Evolutionary conservation across 2,888 invertebrate genomes (phyloP).

Genomic region (Lithophane semibrunnea): DNA sequence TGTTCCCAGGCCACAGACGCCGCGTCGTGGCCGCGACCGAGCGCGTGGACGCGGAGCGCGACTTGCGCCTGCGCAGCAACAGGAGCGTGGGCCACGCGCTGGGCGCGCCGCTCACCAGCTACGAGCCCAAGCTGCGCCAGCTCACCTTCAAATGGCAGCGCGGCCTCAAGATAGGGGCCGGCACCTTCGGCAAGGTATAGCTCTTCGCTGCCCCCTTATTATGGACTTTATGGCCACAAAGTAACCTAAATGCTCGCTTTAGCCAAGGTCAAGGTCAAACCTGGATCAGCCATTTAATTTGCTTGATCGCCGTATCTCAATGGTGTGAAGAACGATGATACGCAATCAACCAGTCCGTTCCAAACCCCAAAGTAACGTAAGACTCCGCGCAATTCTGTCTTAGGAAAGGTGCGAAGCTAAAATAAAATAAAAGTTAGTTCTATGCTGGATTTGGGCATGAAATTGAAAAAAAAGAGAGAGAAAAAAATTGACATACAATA

Average conservation of each 20-base stretch:
- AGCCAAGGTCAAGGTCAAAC: not conserved
- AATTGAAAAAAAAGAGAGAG: not conserved
- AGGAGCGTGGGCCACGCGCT: constrained; percentile 81
- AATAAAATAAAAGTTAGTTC: not conserved
- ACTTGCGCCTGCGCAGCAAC: constrained; percentile 89
- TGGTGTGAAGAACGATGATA: not conserved
- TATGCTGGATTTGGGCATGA: too few relatives aligned
- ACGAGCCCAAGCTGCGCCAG: constrained; percentile 93
- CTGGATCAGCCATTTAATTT: not conserved
- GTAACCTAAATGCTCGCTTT: too few relatives aligned
- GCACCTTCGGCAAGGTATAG: constrained; percentile 95
- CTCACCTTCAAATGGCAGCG: constrained; percentile 98
- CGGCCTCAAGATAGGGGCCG: constrained; percentile 97
- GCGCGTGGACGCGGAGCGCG: constrained; percentile 91
- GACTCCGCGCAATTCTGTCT: not conserved
- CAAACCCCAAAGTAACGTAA: not conserved
- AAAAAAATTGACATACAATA: not conserved
- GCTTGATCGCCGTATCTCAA: not conserved
- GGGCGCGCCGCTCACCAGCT: constrained; percentile 83
- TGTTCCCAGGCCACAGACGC: constrained; percentile 76
- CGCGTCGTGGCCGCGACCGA: constrained; percentile 88
- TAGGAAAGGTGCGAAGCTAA: not conserved
- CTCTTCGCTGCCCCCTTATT: not conserved
- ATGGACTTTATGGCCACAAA: not conserved
- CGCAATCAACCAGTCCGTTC: not conserved